These are phyloP conservation scores for Stratiomys singularior DNA, from an alignment of 2,888 invertebrate species.

Conservation along the genomic window DNA sequence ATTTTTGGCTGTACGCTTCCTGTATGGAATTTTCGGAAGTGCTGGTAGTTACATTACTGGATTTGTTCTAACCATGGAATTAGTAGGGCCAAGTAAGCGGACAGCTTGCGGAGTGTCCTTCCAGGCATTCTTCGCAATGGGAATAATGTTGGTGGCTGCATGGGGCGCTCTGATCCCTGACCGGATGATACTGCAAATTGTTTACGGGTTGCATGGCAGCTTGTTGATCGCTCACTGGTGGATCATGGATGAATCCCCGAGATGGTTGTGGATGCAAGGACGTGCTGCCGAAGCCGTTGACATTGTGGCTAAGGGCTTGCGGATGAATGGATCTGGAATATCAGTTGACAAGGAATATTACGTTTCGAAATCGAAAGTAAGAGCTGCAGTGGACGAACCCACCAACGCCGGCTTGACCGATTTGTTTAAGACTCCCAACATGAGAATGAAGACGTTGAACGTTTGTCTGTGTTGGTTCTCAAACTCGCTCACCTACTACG, in stretches of 20 bases:
- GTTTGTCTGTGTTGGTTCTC: conserved; percentile 88
- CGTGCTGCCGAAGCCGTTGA: conserved; percentile 76
- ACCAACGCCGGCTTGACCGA: conserved; percentile 73
- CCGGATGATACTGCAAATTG: conserved; percentile 77
- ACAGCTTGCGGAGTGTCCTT: conserved; percentile 84
- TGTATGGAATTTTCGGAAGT: conserved; percentile 85
- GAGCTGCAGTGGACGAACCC: conserved; percentile 59
- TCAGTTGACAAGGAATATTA: conserved; percentile 74
- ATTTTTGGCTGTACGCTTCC: conserved; percentile 74
- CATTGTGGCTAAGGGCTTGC: conserved; percentile 80
- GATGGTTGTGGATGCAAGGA: conserved; percentile 90
- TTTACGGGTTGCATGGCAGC: conserved; percentile 80
- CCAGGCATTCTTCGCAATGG: conserved; percentile 81
- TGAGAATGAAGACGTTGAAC: conserved; percentile 81
- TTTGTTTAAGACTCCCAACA: conserved; percentile 82
- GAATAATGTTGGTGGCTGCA: conserved; percentile 83
- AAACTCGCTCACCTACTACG: conserved; percentile 88
- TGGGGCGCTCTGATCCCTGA: conserved; percentile 84
- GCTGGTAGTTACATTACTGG: conserved; percentile 73
- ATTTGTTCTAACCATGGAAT: conserved; percentile 78
- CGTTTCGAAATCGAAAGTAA: conserved; percentile 70
- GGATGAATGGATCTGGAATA: conserved; percentile 74
- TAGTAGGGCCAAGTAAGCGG: conserved; percentile 82
- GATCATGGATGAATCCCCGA: conserved; percentile 89
- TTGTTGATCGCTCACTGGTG: conserved; percentile 84